Evolutionary conservation across 2,888 invertebrate species (phyloP), one percentile per base, ranked within the genome.

Genomic region (Apomyelois bistriatella): DNA sequence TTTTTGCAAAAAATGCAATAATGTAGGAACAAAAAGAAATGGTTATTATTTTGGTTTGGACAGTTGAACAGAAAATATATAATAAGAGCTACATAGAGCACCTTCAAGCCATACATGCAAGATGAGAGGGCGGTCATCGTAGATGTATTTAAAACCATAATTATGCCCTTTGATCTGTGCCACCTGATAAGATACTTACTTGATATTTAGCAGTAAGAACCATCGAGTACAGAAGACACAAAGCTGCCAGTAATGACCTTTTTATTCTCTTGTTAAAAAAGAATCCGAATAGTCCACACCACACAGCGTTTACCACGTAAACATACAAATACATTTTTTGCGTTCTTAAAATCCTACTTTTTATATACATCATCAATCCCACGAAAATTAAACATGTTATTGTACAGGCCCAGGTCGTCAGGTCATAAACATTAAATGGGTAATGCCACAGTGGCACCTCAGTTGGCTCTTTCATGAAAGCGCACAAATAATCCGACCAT

Each of bases 401-500:
- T 7, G 52, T 12, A 1, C 8, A 10, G 0, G 65, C 63, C n/a
- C 71, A 61, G 12, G 55, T 52, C 0, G 63, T 15, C 10, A 67
- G 59, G 28, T 66, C 61, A 6, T 63, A 53, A 7, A 75, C 17
- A 40, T 70, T 70, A 30, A 40, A 54, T 5, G 66, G 62, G 43
- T 70, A 74, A 10, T 68, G 60, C 82, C 81, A 82, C 3, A 80
- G 17, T 1, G 80, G 76, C 49, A 75, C 35, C 1, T 58, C 13
- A 0, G 53, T 53, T 3, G 78, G 63, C 17, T 53, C 66, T 52
- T 59, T 68, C 7, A 74, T 38, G n/a, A 79, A 40, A 35, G 67
- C 68, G 38, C 82, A 79, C 9, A 82, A 58, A 0, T 66, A 60
- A 57, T 81, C 81, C 0, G 57, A 58, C 9, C 55, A 55, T 5